Evolutionary conservation across 2,888 invertebrate species (phyloP).

Genomic region (Thumatha senex): DNA sequence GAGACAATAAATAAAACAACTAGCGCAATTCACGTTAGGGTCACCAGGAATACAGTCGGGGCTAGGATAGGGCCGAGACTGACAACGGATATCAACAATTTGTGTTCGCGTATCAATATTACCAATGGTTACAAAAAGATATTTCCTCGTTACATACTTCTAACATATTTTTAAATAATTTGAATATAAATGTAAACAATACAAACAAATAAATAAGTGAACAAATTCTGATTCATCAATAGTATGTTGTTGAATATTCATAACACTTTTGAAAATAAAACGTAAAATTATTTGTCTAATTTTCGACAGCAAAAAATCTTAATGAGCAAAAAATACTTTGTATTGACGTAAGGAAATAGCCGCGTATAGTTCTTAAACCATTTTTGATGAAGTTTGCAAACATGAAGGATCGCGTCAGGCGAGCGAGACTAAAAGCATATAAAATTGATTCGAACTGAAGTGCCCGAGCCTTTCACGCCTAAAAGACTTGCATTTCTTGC

Average conservation of each 20-base stretch:
- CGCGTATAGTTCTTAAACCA: slow-evolving; percentile 7
- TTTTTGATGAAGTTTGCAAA: slow-evolving; percentile 33
- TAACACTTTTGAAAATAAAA: not conserved
- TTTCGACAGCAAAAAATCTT: no score
- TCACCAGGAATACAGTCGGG: slow-evolving; percentile 39
- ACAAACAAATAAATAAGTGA: no score
- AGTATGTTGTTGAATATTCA: no score
- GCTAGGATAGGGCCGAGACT: slow-evolving; percentile 18
- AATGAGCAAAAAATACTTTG: no score
- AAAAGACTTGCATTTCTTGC: slow-evolving; percentile 34
- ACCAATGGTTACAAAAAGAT: slow-evolving; percentile 15
- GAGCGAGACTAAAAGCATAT: slow-evolving; percentile 47
- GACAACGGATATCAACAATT: slow-evolving; percentile 32
- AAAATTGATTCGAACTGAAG: slow-evolving; percentile 51
- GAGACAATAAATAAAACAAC: slow-evolving; percentile 41
- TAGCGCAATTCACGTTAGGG: slow-evolving; percentile 46
- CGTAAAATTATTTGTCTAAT: not conserved
- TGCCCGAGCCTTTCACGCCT: slow-evolving; percentile 23
- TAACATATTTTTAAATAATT: no score
- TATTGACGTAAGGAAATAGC: no score
- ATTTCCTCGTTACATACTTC: no score
- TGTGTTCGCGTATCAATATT: slow-evolving; percentile 26
- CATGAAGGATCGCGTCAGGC: slow-evolving; percentile 38
- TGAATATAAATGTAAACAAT: no score
- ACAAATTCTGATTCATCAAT: no score